phyloP scores from a whole-genome alignment of 2,113 vertebrate species.

The Nesoenas mayeri region DNA sequence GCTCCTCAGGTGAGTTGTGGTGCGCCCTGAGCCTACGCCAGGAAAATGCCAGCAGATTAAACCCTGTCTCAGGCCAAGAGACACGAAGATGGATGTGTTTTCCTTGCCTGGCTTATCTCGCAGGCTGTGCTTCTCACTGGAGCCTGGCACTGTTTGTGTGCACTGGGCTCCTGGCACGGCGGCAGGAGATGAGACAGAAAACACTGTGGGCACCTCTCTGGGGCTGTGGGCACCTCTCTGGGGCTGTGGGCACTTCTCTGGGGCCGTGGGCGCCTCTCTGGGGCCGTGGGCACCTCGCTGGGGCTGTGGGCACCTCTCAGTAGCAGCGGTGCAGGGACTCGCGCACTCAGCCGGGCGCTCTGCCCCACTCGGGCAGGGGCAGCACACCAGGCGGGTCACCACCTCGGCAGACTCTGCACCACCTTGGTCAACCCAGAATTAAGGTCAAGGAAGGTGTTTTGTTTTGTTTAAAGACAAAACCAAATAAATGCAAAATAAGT shows the following conservation, averaged over 20 bases:
- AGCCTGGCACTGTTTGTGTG: slow-evolving; percentile 36
- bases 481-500: background rate
- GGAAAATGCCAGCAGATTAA: slow-evolving; percentile 51
- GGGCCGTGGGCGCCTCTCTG: too few relatives aligned
- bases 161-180: slow-evolving; percentile 20
- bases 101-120: slow-evolving; percentile 12
- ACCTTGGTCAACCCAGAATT: background rate
- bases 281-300: too few relatives aligned
- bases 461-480: background rate
- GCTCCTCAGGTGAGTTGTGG: slow-evolving; percentile 34
- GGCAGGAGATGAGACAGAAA: slow-evolving; percentile 11
- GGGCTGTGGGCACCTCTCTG: background rate
- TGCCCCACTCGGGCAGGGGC: accelerated
- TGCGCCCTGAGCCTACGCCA: slow-evolving; percentile 40
- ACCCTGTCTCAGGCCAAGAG: slow-evolving; percentile 15
- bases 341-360: background rate
- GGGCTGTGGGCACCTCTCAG: too few relatives aligned
- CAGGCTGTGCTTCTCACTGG: background rate
- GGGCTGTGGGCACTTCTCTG: too few relatives aligned
- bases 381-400: background rate
- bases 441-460: background rate
- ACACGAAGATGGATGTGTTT: slow-evolving; percentile 44
- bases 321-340: too few relatives aligned
- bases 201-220: background rate
- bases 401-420: accelerated